Evolutionary conservation across 2,797 vertebrate genomes (phyloP).

Genomic region (Zalophus californianus): DNA sequence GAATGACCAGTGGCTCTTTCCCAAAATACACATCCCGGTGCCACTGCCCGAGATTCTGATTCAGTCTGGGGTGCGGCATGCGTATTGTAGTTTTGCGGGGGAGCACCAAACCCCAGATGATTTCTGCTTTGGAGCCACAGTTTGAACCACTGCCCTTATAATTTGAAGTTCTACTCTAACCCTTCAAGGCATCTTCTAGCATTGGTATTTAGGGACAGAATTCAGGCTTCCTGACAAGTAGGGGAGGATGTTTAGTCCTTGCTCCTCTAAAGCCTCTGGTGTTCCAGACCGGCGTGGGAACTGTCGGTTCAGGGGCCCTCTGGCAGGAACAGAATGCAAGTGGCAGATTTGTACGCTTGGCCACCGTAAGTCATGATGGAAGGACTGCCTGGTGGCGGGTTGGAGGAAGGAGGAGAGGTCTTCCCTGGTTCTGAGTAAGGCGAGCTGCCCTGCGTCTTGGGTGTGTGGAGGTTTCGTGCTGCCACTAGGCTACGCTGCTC

Average conservation of each 20-base stretch:
- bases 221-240: not conserved
- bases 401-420: not conserved
- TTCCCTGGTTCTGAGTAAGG: not conserved
- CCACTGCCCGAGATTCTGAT: not conserved
- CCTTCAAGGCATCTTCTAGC: not conserved
- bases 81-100: not conserved
- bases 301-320: not conserved
- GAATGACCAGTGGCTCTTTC: not conserved
- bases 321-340: not conserved
- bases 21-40: not conserved
- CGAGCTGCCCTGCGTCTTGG: accelerated
- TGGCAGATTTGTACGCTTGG: not conserved
- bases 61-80: not conserved
- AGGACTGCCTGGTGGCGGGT: not conserved
- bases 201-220: not conserved
- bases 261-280: not conserved
- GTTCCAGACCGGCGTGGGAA: not conserved
- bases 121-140: not conserved
- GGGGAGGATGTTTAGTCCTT: not conserved
- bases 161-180: not conserved
- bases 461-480: not conserved
- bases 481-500: slow-evolving; percentile 37
- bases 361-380: not conserved
- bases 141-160: not conserved
- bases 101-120: not conserved